Conservation (phyloP, 2,113 vertebrate species). For the Callipepla californica region DNA sequence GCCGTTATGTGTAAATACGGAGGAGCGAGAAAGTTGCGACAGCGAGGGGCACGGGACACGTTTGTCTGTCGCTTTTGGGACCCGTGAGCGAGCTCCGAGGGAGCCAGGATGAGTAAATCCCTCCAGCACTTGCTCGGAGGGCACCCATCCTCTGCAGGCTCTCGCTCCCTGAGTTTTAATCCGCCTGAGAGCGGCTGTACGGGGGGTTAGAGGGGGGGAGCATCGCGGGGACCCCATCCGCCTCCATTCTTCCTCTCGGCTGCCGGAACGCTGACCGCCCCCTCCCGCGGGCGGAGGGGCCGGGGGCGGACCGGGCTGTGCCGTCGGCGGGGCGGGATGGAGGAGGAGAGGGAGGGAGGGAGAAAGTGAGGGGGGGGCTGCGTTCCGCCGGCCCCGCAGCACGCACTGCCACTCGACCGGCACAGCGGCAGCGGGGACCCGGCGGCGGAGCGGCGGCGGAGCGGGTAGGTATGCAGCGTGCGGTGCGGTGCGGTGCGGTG, state of each 20-base stretch:
- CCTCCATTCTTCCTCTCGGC: background rate
- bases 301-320: background rate
- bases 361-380: background rate
- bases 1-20: rapidly evolving
- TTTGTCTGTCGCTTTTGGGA: background rate
- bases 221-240: background rate
- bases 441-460: background rate
- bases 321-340: background rate
- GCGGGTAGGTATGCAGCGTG: background rate
- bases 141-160: background rate
- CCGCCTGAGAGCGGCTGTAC: rapidly evolving
- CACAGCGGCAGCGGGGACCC: background rate
- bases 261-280: no score
- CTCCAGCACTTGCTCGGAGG: rapidly evolving
- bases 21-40: rapidly evolving
- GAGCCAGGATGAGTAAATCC: background rate
- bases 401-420: background rate
- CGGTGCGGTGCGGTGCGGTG: background rate
- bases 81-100: background rate
- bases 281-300: background rate
- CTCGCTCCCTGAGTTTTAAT: rapidly evolving
- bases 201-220: rapidly evolving
- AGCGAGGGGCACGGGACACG: no score
- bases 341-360: background rate
- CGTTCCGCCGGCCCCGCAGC: background rate